Evolutionary conservation across 2,113 vertebrate species (phyloP).

Genomic region (Steatornis caripensis): DNA sequence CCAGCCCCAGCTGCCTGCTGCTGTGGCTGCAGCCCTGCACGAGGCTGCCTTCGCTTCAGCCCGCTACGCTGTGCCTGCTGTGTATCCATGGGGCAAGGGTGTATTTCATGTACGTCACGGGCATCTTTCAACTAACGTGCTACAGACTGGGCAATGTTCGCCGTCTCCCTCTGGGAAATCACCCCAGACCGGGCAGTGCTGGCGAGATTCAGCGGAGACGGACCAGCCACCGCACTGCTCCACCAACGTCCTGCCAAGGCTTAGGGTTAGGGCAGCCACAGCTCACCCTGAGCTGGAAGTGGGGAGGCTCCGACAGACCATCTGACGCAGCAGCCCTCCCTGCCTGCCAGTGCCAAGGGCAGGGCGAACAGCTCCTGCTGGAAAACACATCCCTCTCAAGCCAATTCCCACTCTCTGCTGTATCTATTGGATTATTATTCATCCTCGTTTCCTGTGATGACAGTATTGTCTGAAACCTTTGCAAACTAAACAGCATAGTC

Average conservation of each 20-base stretch:
- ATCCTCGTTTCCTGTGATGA: not conserved
- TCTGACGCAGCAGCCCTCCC: not conserved
- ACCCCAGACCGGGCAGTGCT: not conserved
- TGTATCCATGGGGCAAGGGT: fast-evolving
- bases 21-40: not conserved
- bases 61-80: fast-evolving
- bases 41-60: not conserved
- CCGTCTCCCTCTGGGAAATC: not conserved
- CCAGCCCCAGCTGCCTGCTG: not conserved
- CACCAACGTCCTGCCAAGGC: fast-evolving
- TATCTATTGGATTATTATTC: not conserved
- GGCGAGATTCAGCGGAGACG: not conserved
- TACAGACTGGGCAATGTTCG: not conserved
- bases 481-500: not conserved
- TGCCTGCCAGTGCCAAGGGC: not conserved
- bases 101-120: fast-evolving
- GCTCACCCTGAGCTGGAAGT: not conserved
- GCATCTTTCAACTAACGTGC: fast-evolving
- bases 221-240: not conserved
- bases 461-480: not conserved
- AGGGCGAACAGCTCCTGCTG: not conserved
- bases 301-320: not conserved
- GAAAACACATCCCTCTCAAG: not conserved
- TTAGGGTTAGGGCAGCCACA: fast-evolving
- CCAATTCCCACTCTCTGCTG: not conserved